A percentile compares a stretch with the other conserved stretches of the same genome.
Conservation (phyloP, 2,113 vertebrate genomes). For the Gulo gulo region DNA sequence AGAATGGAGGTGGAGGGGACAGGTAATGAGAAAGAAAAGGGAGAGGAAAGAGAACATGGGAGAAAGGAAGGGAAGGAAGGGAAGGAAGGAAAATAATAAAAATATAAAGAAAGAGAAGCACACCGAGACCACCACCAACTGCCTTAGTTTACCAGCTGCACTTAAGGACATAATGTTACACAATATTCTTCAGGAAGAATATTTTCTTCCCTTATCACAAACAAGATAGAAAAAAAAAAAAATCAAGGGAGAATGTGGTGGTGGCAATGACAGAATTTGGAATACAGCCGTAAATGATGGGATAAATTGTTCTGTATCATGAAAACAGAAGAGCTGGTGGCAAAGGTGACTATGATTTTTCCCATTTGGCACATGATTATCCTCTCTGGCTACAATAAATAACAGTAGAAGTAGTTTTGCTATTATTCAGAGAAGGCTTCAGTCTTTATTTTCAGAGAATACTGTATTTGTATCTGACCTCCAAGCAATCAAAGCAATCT, state of each 20-base stretch:
- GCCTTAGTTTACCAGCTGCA: not conserved
- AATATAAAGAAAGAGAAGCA: not conserved
- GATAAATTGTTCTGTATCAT: not conserved
- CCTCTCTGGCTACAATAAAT: not conserved
- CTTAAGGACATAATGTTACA: not conserved
- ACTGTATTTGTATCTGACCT: not conserved
- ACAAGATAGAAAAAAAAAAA: not conserved
- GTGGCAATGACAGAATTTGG: not conserved
- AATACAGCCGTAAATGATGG: not conserved
- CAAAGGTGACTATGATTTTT: not conserved
- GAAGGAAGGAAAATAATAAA: not conserved
- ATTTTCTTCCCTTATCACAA: not conserved
- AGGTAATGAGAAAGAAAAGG: not conserved
- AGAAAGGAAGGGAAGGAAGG: not conserved
- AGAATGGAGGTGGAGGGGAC: not conserved
- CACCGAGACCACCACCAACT: not conserved
- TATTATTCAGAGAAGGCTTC: not conserved
- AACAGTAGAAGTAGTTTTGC: not conserved
- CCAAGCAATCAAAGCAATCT: not conserved
- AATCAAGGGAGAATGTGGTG: not conserved
- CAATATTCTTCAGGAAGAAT: not conserved
- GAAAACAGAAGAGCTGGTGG: not conserved
- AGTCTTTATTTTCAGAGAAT: not conserved
- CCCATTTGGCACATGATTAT: not conserved
- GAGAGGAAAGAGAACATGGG: not conserved